Conservation (phyloP, 1,140 invertebrate genomes). For the Neodiprion virginianus region DNA sequence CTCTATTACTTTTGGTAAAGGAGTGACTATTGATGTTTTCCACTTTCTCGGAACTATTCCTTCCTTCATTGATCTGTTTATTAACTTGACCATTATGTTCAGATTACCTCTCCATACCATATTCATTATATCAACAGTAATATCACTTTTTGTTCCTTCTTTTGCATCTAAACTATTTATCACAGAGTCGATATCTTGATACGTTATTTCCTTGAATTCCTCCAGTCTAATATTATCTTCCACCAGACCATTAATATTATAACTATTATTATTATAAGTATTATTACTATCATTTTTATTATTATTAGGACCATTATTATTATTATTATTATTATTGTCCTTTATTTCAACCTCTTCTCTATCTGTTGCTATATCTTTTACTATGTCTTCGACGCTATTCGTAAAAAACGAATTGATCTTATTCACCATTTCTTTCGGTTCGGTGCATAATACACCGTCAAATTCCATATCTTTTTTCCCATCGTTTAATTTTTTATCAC, state of each 20-base stretch:
- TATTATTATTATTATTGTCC: not conserved
- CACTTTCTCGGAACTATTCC: not conserved
- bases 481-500: slow-evolving; percentile 14
- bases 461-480: slow-evolving; percentile 8
- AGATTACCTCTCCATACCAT: slow-evolving; percentile 2
- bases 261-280: not conserved
- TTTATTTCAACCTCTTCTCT: not conserved
- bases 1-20: not conserved
- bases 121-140: not conserved
- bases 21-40: slow-evolving; percentile 10
- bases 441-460: slow-evolving; percentile 2
- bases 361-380: slow-evolving; percentile 12
- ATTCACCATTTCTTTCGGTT: not conserved
- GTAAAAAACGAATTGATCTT: slow-evolving; percentile 17
- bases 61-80: slow-evolving; percentile 9
- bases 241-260: not conserved
- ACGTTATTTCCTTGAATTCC: slow-evolving; percentile 5
- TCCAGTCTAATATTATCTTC: not conserved
- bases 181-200: not conserved
- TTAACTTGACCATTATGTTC: not conserved
- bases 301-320: not conserved
- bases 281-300: no score
- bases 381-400: slow-evolving; percentile 13
- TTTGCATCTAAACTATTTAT: slow-evolving; percentile 8
- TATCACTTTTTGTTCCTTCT: slow-evolving; percentile 5